phyloP scores from a whole-genome alignment of 2,888 invertebrate species.

The Phorcus lineatus region DNA sequence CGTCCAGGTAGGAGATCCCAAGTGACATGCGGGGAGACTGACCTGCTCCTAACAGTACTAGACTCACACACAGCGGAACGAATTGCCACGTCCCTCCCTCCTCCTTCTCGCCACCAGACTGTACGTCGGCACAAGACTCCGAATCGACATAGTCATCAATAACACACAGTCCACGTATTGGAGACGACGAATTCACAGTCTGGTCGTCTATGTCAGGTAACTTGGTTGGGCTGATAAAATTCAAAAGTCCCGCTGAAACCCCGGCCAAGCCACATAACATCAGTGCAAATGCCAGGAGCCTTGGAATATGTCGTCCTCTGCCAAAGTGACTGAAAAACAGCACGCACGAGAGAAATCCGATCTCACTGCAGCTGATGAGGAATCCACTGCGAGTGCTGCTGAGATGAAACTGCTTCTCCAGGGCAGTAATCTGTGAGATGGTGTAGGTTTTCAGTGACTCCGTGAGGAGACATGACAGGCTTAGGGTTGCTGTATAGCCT shows the following conservation, averaged over 20 bases:
- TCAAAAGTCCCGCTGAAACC: background rate
- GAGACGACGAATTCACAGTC: background rate
- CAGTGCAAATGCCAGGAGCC: background rate
- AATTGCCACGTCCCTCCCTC: background rate
- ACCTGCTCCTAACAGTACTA: background rate
- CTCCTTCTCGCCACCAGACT: background rate
- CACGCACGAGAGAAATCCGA: background rate
- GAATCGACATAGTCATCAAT: background rate
- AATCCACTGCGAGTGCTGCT: conserved; percentile 3
- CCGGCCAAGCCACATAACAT: background rate
- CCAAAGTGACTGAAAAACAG: conserved; percentile 6
- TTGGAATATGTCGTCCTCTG: background rate
- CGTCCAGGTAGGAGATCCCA: conserved; percentile 47
- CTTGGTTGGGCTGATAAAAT: background rate
- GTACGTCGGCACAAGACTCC: background rate
- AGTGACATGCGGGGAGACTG: conserved; percentile 31
- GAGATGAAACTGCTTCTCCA: background rate
- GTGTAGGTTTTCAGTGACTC: background rate
- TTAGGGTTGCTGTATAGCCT: background rate
- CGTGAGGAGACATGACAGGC: background rate
- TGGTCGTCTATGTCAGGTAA: background rate
- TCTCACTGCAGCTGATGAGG: conserved; percentile 3
- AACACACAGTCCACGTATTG: too few species aligned
- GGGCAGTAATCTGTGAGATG: conserved; percentile 2
- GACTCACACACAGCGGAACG: background rate